Percentiles rank a stretch among this genome's conserved stretches.
Evolutionary conservation across 2,797 vertebrate genomes (phyloP).

Genomic region (Halcyon leucocephala): DNA sequence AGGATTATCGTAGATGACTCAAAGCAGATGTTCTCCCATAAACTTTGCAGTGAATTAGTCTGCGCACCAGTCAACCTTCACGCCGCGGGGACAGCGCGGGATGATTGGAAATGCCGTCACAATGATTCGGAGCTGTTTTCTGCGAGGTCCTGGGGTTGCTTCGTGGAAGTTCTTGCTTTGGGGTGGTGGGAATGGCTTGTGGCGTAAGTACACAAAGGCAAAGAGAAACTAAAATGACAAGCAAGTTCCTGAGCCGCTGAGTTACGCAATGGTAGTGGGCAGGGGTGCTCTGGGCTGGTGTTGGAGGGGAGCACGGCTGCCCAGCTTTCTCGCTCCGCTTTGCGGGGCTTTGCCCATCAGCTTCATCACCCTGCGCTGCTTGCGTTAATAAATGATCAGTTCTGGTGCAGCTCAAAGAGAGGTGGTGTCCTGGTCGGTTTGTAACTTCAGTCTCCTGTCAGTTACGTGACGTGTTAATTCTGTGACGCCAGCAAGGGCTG

Average conservation of each 20-base stretch:
- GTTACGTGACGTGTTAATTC: background rate
- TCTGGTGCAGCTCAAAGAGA: background rate
- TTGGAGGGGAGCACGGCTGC: background rate
- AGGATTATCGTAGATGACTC: slow-evolving; percentile 1
- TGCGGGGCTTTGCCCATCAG: background rate
- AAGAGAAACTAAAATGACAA: background rate
- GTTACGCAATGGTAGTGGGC: background rate
- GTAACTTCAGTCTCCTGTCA: rapidly evolving
- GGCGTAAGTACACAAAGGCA: background rate
- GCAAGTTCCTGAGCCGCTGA: background rate
- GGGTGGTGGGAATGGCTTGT: background rate
- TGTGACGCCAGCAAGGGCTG: background rate
- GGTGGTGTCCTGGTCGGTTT: background rate
- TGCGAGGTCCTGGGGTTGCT: background rate
- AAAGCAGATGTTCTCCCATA: slow-evolving; percentile 54
- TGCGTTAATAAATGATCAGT: rapidly evolving
- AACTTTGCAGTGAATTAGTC: background rate
- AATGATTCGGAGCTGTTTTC: background rate
- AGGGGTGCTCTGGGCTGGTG: rapidly evolving
- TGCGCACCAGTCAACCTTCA: background rate
- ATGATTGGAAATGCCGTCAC: rapidly evolving
- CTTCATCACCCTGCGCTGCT: background rate
- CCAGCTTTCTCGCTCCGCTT: background rate
- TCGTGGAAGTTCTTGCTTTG: background rate
- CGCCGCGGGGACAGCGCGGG: background rate